Evolutionary conservation across 2,113 vertebrate genomes (phyloP).

Genomic region (Sinocyclocheilus grahami): DNA sequence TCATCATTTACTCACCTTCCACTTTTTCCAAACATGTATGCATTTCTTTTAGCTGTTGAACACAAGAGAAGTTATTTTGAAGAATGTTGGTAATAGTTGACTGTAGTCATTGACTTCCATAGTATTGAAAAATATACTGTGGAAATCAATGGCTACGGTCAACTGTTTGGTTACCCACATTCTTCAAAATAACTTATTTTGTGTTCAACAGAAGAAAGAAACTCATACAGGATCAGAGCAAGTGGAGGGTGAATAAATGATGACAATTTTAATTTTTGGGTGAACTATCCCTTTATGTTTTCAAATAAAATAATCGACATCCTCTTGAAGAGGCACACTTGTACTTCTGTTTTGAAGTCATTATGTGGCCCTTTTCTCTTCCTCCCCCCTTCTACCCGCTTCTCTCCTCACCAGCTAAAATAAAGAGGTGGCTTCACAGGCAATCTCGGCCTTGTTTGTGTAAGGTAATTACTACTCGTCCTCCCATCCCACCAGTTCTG

Average conservation of each 20-base stretch:
- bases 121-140: neutral
- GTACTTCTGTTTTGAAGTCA: constrained; percentile 52
- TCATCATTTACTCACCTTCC: too few species aligned
- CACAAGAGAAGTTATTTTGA: neutral
- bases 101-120: neutral
- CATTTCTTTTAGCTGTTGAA: too few species aligned
- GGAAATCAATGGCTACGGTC: too few species aligned
- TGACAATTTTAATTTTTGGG: neutral
- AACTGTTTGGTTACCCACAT: neutral
- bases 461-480: constrained; percentile 85
- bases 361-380: neutral
- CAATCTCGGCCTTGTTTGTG: constrained; percentile 82
- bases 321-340: constrained; percentile 35
- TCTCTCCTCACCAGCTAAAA: constrained; percentile 67
- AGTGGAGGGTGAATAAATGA: neutral
- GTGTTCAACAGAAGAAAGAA: neutral
- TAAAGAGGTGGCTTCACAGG: constrained; percentile 71
- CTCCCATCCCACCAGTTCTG: constrained; percentile 83
- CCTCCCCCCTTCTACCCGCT: neutral
- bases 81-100: neutral
- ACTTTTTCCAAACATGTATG: too few species aligned
- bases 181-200: neutral
- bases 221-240: neutral
- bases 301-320: constrained; percentile 28
- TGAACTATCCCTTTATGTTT: constrained; percentile 11